Conservation (phyloP, 2,888 invertebrate genomes). For the Yponomeuta cagnagella region DNA sequence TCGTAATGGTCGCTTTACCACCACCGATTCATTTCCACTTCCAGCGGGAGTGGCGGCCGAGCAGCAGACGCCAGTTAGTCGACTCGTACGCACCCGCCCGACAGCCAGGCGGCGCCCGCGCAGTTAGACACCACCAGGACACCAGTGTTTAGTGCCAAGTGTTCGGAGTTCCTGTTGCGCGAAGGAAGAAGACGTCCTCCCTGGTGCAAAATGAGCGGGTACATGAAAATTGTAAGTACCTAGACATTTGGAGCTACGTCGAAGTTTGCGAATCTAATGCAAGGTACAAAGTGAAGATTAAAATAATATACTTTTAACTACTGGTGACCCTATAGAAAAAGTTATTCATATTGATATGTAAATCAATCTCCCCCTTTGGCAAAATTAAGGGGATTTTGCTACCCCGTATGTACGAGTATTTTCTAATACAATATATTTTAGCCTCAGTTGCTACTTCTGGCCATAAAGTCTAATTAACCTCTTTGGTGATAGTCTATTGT, state of each 20-base stretch:
- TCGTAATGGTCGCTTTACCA: slow-evolving; percentile 14
- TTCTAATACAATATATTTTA: no score
- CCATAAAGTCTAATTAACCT: no score
- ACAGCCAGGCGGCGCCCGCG: slow-evolving; percentile 1
- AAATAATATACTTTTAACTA: no score
- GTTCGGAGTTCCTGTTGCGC: neutral
- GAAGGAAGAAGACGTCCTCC: neutral
- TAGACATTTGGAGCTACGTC: slow-evolving; percentile 11
- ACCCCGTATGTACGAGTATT: no score
- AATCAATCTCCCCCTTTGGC: no score
- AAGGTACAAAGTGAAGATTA: no score
- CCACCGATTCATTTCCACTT: slow-evolving; percentile 14
- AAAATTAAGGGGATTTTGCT: no score
- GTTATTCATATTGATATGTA: no score
- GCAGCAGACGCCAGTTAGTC: slow-evolving; percentile 12
- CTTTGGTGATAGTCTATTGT: no score
- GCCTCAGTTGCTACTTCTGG: no score
- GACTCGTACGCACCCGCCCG: slow-evolving; percentile 1
- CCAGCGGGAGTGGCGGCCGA: slow-evolving; percentile 12
- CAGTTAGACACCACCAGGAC: neutral
- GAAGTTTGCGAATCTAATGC: no score
- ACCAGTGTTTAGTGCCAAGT: neutral
- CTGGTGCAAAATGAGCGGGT: slow-evolving; percentile 49
- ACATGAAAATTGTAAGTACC: slow-evolving; percentile 60
- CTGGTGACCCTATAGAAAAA: no score